phyloP scores from a whole-genome alignment of 2,888 invertebrate genomes.

The Meghimatium bilineatum region DNA sequence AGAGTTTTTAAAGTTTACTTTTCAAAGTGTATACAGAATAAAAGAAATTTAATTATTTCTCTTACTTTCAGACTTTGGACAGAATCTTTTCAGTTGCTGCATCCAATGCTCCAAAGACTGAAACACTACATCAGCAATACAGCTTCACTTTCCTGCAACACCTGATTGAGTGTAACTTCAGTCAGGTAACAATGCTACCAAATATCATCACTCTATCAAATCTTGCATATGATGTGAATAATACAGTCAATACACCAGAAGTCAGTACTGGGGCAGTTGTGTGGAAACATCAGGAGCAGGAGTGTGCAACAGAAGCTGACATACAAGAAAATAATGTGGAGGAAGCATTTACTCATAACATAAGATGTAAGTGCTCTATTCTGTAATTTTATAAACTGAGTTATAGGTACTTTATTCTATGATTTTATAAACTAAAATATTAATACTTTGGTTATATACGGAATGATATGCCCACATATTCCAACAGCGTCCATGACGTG shows the following conservation, averaged over 20 bases:
- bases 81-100: constrained; percentile 63
- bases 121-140: constrained; percentile 56
- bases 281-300: neutral
- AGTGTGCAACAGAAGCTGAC: neutral
- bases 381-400: neutral
- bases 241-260: constrained; percentile 48
- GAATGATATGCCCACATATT: too few species aligned
- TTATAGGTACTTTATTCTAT: neutral
- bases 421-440: too few species aligned
- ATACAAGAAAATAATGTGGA: neutral
- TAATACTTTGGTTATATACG: too few species aligned
- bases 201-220: constrained; percentile 59
- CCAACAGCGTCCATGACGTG: too few species aligned
- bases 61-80: constrained; percentile 62
- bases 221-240: constrained; percentile 61
- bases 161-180: constrained; percentile 63
- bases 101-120: constrained; percentile 65
- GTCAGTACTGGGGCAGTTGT: neutral
- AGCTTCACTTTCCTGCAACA: constrained; percentile 61
- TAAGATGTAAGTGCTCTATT: constrained; percentile 39
- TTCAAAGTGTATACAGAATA: too few species aligned
- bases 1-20: too few species aligned
- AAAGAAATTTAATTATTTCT: neutral
- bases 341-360: neutral
- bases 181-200: constrained; percentile 54